Evolutionary conservation across 2,888 invertebrate species (phyloP).

Genomic region (Dolichopus griseipennis): DNA sequence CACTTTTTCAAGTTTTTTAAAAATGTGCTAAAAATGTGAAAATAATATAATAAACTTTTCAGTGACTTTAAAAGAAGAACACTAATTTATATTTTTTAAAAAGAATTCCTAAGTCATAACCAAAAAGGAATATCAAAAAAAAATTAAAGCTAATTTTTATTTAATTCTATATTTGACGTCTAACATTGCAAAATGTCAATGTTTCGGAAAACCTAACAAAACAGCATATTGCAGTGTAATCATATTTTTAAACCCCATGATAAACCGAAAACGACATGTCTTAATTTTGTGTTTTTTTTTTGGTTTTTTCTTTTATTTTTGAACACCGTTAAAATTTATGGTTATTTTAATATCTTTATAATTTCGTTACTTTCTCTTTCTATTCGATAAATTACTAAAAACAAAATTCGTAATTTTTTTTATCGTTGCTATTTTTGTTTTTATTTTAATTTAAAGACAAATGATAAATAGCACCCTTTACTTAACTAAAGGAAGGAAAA

Average conservation of each 20-base stretch:
- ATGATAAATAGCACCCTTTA: constrained; percentile 5
- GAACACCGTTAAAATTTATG: background rate
- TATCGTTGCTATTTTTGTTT: too few relatives aligned
- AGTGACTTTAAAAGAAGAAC: too few relatives aligned
- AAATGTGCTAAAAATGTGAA: too few relatives aligned
- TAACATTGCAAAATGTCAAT: background rate
- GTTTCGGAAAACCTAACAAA: background rate
- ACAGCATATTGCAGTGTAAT: background rate
- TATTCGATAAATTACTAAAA: background rate
- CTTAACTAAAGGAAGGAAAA: background rate
- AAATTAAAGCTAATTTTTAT: too few relatives aligned
- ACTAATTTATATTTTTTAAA: too few relatives aligned
- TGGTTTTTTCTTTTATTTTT: background rate
- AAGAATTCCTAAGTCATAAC: too few relatives aligned
- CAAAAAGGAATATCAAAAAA: too few relatives aligned
- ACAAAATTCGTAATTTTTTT: too few relatives aligned
- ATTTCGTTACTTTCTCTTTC: background rate
- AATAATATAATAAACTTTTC: too few relatives aligned
- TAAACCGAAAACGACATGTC: background rate
- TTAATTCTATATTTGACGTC: background rate
- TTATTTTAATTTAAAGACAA: background rate
- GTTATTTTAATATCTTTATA: background rate
- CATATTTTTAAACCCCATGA: background rate
- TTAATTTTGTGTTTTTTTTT: too few relatives aligned
- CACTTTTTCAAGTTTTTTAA: too few relatives aligned